A percentile compares a stretch with the other conserved stretches of the same genome.
Conservation (phyloP, 2,888 invertebrate species). For the Pristionchus fissidentatus region DNA sequence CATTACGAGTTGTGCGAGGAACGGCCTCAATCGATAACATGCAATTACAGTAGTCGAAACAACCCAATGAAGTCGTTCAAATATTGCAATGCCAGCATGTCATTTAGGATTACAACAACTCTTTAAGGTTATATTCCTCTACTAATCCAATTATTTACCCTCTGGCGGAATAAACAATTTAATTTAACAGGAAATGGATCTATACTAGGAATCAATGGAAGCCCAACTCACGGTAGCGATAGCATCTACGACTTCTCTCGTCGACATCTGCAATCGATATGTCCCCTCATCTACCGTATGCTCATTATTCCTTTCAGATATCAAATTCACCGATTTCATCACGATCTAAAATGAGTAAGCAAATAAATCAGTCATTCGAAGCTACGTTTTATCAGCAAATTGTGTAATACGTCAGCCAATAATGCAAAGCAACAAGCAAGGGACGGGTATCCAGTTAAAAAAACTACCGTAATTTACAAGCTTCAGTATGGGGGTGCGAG, state of each 20-base stretch:
- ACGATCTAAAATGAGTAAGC: not conserved
- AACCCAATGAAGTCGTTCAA: not conserved
- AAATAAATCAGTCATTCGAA: not conserved
- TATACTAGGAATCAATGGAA: no score
- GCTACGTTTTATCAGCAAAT: conserved; percentile 24
- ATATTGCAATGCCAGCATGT: not conserved
- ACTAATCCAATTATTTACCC: no score
- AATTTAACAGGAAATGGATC: no score
- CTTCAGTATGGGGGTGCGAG: no score
- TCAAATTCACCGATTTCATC: conserved; percentile 10
- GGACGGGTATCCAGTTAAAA: no score
- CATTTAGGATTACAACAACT: not conserved
- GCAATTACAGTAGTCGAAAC: not conserved
- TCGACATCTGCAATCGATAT: conserved; percentile 37
- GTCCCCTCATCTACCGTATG: not conserved
- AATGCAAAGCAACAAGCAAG: no score
- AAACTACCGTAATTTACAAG: no score
- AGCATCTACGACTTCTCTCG: conserved; percentile 6
- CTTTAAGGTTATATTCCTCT: no score
- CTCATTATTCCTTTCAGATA: conserved; percentile 17
- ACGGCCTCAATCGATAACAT: conserved; percentile 55
- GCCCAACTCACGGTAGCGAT: conserved; percentile 31
- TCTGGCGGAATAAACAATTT: not conserved
- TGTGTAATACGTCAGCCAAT: no score
- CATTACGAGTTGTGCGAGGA: conserved; percentile 69